phyloP scores from a whole-genome alignment of 1,140 invertebrate genomes.

The Episyrphus balteatus region DNA sequence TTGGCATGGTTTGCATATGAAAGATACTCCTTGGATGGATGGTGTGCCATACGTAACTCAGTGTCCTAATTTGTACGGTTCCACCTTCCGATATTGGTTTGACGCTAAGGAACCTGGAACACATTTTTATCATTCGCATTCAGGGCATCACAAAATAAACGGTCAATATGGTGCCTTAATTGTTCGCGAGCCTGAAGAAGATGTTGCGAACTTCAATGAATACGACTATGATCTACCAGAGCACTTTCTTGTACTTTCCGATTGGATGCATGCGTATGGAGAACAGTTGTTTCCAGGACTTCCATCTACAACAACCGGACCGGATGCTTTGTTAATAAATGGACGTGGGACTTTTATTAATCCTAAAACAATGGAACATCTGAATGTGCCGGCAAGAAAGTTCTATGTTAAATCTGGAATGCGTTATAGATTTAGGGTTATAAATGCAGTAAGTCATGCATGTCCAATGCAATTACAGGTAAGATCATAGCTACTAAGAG shows the following conservation, averaged over 20 bases:
- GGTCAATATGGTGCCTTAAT: constrained; percentile 35
- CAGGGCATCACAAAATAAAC: constrained; percentile 35
- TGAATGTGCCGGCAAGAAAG: constrained; percentile 4
- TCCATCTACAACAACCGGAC: constrained; percentile 19
- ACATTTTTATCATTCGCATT: constrained; percentile 50
- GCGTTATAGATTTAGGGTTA: constrained; percentile 42
- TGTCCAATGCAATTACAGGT: constrained; percentile 42
- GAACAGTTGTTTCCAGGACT: constrained; percentile 14
- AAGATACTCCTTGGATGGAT: constrained; percentile 42
- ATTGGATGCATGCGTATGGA: constrained; percentile 13
- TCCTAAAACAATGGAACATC: constrained; percentile 3
- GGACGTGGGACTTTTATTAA: constrained; percentile 30
- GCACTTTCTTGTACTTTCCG: constrained; percentile 12
- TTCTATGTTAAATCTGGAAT: constrained; percentile 20
- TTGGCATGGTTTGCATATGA: constrained; percentile 38
- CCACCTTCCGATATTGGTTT: constrained; percentile 40
- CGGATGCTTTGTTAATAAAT: constrained; percentile 41
- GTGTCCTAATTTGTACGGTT: constrained; percentile 42
- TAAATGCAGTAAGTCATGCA: constrained; percentile 41
- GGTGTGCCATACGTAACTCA: constrained; percentile 57
- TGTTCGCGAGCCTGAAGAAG: constrained; percentile 16
- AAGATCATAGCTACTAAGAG: not conserved
- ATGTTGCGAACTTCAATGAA: constrained; percentile 9
- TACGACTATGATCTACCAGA: constrained; percentile 22
- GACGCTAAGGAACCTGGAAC: constrained; percentile 40